A percentile compares a stretch with the other conserved stretches of the same genome.
phyloP scores from a whole-genome alignment of 2,888 invertebrate genomes.

The Pycnomerus fuliginosus region DNA sequence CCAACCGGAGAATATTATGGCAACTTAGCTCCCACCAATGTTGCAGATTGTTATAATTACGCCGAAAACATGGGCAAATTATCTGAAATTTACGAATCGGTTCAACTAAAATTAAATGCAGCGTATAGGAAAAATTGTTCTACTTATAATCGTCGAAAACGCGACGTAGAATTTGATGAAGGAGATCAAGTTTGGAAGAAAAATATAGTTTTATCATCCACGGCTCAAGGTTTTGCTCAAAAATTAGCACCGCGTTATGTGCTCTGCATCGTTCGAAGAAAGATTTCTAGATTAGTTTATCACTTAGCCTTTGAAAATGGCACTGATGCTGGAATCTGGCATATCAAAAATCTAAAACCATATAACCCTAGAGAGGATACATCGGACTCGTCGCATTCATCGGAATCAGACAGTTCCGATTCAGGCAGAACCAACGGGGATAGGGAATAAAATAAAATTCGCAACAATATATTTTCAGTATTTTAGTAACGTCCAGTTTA shows the following conservation, averaged over 20 bases:
- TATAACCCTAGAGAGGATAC: no score
- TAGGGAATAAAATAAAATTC: no score
- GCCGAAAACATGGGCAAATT: not conserved
- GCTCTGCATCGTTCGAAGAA: not conserved
- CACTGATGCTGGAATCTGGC: not conserved
- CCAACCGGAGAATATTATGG: not conserved
- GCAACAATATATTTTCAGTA: no score
- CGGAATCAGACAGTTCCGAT: no score
- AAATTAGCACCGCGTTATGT: slow-evolving; percentile 4
- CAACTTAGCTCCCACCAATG: not conserved
- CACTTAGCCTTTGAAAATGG: not conserved
- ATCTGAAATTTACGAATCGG: not conserved
- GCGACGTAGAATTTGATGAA: not conserved
- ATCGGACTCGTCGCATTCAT: no score
- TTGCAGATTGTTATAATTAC: not conserved
- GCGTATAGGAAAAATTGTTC: not conserved
- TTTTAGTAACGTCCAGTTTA: no score
- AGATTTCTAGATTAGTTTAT: slow-evolving; percentile 4
- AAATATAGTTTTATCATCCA: not conserved
- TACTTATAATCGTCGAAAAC: not conserved
- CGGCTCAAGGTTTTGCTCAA: not conserved
- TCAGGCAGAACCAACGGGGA: no score
- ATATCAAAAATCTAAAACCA: not conserved
- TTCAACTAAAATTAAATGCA: not conserved
- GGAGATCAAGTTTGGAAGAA: slow-evolving; percentile 4